Evolutionary conservation across 1,140 invertebrate genomes (phyloP).

Genomic region (Orchestia grillus): DNA sequence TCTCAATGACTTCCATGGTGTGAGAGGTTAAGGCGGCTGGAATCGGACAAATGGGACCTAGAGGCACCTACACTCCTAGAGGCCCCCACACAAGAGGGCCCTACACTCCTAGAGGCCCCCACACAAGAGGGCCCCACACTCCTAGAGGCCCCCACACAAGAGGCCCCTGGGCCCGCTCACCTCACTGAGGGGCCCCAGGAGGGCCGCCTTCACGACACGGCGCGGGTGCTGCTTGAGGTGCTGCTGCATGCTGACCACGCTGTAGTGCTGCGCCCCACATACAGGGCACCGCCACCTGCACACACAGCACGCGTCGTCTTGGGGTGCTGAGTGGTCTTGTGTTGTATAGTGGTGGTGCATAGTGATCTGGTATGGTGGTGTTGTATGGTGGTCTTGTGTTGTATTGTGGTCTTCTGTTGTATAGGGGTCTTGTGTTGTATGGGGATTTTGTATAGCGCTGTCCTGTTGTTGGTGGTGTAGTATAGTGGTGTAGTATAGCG

Average conservation of each 20-base stretch:
- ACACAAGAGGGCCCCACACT: no score
- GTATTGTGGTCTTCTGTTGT: neutral
- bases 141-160: no score
- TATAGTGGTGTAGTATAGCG: no score
- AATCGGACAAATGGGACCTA: no score
- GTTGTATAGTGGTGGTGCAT: neutral
- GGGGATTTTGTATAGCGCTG: no score
- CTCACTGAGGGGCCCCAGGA: neutral
- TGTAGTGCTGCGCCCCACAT: neutral
- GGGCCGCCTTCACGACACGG: neutral
- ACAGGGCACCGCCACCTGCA: constrained; percentile 55
- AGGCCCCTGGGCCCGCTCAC: neutral
- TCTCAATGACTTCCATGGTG: no score
- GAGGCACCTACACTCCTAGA: neutral
- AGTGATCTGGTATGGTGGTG: neutral
- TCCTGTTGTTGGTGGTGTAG: no score
- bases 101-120: no score
- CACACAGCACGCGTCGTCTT: neutral
- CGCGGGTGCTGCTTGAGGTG: constrained; percentile 36
- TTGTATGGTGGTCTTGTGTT: neutral
- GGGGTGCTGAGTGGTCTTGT: neutral
- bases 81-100: no score
- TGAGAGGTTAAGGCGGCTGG: no score
- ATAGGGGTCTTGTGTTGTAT: neutral
- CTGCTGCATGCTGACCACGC: constrained; percentile 46